Base-by-base conservation (phyloP, 1,140 invertebrate species). In the Drosophila nigrodunni region DNA sequence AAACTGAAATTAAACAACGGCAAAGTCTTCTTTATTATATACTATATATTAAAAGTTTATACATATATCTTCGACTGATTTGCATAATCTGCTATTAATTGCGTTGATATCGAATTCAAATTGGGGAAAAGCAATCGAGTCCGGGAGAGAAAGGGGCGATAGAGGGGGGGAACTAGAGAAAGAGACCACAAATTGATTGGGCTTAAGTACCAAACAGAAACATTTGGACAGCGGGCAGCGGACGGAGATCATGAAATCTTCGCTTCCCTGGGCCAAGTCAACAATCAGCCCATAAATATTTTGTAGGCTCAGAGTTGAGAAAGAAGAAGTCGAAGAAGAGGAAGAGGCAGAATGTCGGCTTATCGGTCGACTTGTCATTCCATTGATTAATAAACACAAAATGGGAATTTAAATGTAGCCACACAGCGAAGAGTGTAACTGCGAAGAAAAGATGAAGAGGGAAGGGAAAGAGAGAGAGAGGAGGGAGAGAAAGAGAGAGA, bases 61-160 rank as follows among this genome's bases (percentile, higher is more conserved):
- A 39, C 13, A 58, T 44, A 57, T 67, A 64, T 49, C 50, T 64
- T n/a, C 30, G 60, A 25, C 75, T 89, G 74, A 88, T 88, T 88
- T 88, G 80, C 85, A 88, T 88, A 88, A 88, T 88, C 85, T 89
- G 65, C 85, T 88, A 88, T 88, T 88, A 88, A 89, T 88, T 89
- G 85, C 78, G 85, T 43, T 55, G 68, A 81, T 77, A 81, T 59
- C 71, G 57, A 37, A 73, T 73, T 80, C 77, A 59, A 85, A 78
- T 75, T 57, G 46, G 43, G 43, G 68, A 66, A 72, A 67, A 73
- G 69, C 35, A 21, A 54, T 58, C 70, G 54, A 70, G 2, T 18
- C 6, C 11, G 9, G n/a, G 1, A 37, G 30, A 54, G 47, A 68
- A 58, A 71, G 49, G 10, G 41, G 43, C 52, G 34, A 50, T 18